Evolutionary conservation across 1,140 invertebrate genomes (phyloP).

Genomic region (Bombus superbus): DNA sequence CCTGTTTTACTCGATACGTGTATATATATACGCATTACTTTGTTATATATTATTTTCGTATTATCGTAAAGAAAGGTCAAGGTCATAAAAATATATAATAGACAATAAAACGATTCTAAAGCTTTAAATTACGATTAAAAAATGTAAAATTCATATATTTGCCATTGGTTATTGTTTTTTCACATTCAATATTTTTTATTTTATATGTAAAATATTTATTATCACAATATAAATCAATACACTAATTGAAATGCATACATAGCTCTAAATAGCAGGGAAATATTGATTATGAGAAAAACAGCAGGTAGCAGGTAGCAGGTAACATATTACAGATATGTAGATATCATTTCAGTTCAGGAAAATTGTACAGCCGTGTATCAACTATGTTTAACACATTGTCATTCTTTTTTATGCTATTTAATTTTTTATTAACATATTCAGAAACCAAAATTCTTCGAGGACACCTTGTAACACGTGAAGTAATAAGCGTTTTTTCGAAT

Average conservation of each 20-base stretch:
- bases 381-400: conserved; percentile 44
- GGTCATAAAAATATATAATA: conserved; percentile 1
- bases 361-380: conserved; percentile 44
- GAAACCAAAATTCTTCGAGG: conserved; percentile 69
- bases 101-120: not conserved
- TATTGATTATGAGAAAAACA: conserved; percentile 63
- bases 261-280: conserved; percentile 37
- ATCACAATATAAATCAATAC: conserved; percentile 8
- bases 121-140: conserved; percentile 13
- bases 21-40: conserved; percentile 3
- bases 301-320: conserved; percentile 33
- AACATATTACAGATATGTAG: conserved; percentile 36
- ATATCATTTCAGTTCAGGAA: conserved; percentile 48
- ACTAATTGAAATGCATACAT: conserved; percentile 24
- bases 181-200: not conserved
- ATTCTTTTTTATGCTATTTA: conserved; percentile 29
- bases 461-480: conserved; percentile 61
- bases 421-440: conserved; percentile 26
- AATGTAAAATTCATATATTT: not conserved
- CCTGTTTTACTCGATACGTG: not conserved
- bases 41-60: not conserved
- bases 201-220: not conserved
- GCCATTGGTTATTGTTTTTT: not conserved
- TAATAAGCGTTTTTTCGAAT: conserved; percentile 37
- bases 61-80: conserved; percentile 42